phyloP scores from a whole-genome alignment of 1,140 invertebrate species.

The Drosophila serrata region DNA sequence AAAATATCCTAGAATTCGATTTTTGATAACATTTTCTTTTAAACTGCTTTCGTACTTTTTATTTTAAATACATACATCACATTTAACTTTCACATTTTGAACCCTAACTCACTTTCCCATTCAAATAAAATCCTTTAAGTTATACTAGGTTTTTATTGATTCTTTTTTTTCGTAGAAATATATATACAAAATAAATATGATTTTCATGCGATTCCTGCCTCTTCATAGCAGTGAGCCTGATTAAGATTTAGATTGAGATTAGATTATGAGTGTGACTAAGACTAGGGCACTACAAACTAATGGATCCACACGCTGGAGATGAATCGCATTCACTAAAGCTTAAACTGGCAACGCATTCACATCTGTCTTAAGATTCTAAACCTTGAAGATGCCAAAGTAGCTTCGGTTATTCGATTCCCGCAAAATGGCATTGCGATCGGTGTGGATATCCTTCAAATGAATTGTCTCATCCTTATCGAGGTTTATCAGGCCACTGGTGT shows the following conservation, averaged over 20 bases:
- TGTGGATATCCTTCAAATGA: constrained; percentile 89
- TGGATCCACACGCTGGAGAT: constrained; percentile 61
- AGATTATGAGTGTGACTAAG: constrained; percentile 53
- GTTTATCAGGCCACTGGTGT: constrained; percentile 89
- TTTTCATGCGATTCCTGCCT: constrained; percentile 26
- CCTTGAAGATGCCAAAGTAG: constrained; percentile 92
- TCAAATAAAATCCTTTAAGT: background rate
- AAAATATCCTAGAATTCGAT: background rate
- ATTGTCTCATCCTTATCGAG: constrained; percentile 88
- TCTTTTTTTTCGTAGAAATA: constrained; percentile 28
- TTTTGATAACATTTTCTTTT: background rate
- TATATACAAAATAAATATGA: constrained; percentile 80
- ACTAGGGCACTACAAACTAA: constrained; percentile 60
- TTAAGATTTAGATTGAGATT: constrained; percentile 27
- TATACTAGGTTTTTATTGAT: constrained; percentile 38
- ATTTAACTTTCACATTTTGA: background rate
- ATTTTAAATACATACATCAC: too few species aligned
- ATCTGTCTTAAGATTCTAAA: constrained; percentile 26
- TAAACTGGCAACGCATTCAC: constrained; percentile 27
- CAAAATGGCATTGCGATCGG: constrained; percentile 89
- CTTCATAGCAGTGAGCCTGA: constrained; percentile 29
- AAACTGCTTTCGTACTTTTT: background rate
- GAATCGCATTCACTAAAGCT: constrained; percentile 72
- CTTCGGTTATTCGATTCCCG: constrained; percentile 89
- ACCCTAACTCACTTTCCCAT: background rate